Percentiles rank a stretch among this genome's conserved stretches.
Conservation (phyloP, 2,888 invertebrate species). For the Cyclophora punctaria region DNA sequence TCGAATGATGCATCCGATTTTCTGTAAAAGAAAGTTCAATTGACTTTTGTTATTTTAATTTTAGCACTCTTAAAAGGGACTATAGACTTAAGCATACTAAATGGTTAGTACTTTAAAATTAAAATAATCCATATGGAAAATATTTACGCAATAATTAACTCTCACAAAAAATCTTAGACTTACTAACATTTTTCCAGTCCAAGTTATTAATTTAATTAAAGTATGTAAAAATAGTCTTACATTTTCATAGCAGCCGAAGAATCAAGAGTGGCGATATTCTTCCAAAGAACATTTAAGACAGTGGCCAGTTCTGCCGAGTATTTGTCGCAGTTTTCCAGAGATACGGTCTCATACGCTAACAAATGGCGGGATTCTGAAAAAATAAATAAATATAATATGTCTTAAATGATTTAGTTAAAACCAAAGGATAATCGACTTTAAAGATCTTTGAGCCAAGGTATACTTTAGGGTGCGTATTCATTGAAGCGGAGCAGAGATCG, state of each 20-base stretch:
- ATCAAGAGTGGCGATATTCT: constrained; percentile 72
- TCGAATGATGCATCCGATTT: constrained; percentile 48
- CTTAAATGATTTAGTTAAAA: too few species aligned
- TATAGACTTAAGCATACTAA: too few species aligned
- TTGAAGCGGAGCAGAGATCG: too few species aligned
- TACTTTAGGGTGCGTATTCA: too few species aligned
- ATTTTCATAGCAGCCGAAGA: constrained; percentile 53
- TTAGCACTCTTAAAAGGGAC: too few species aligned
- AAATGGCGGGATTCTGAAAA: constrained; percentile 36
- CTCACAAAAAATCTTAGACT: constrained; percentile 2
- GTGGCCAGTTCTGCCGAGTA: constrained; percentile 63
- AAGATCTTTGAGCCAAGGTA: too few species aligned
- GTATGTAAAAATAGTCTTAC: constrained; percentile 33
- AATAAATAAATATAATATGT: too few species aligned
- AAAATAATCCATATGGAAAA: constrained; percentile 13
- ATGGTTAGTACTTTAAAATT: not conserved
- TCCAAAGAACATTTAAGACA: constrained; percentile 76
- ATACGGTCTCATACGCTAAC: constrained; percentile 54
- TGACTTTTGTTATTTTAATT: too few species aligned
- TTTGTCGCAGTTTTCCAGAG: constrained; percentile 66
- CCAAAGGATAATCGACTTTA: too few species aligned
- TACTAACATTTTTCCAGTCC: not conserved
- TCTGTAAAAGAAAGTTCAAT: constrained; percentile 22
- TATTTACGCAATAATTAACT: constrained; percentile 3
- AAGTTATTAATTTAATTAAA: constrained; percentile 9